Percentiles rank a stretch among this genome's conserved stretches.
Evolutionary conservation across 1,140 invertebrate genomes (phyloP).

Genomic region (Theocolax elegans): DNA sequence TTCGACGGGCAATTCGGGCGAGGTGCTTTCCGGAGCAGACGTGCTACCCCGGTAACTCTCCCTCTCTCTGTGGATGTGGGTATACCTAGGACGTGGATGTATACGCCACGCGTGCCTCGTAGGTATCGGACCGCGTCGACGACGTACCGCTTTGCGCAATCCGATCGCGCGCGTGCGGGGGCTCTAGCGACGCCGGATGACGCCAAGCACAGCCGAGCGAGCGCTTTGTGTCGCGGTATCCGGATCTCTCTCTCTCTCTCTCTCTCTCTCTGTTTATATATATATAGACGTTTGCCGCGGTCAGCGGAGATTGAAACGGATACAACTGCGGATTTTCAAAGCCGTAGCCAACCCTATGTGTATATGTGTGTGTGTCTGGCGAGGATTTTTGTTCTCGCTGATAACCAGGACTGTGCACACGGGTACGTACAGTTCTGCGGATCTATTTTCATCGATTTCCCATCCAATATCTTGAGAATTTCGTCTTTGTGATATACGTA

Average conservation of each 20-base stretch:
- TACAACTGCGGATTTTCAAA: constrained; percentile 11
- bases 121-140: background rate
- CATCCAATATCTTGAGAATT: background rate
- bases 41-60: too few species aligned
- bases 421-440: too few species aligned
- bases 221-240: constrained; percentile 17
- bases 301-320: constrained; percentile 18
- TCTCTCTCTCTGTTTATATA: too few species aligned
- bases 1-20: too few species aligned
- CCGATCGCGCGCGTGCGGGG: background rate
- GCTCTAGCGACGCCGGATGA: background rate
- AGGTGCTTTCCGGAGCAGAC: too few species aligned
- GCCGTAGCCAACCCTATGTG: too few species aligned
- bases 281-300: background rate
- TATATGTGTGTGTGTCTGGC: too few species aligned
- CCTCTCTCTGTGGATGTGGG: too few species aligned
- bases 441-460: background rate
- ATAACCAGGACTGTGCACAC: too few species aligned
- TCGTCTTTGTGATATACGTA: too few species aligned
- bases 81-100: too few species aligned
- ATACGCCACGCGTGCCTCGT: background rate
- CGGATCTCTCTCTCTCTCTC: background rate
- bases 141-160: constrained; percentile 4
- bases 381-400: too few species aligned
- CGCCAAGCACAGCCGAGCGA: background rate